Conservation (phyloP, 2,888 invertebrate genomes). For the Microctonus hyperodae region DNA sequence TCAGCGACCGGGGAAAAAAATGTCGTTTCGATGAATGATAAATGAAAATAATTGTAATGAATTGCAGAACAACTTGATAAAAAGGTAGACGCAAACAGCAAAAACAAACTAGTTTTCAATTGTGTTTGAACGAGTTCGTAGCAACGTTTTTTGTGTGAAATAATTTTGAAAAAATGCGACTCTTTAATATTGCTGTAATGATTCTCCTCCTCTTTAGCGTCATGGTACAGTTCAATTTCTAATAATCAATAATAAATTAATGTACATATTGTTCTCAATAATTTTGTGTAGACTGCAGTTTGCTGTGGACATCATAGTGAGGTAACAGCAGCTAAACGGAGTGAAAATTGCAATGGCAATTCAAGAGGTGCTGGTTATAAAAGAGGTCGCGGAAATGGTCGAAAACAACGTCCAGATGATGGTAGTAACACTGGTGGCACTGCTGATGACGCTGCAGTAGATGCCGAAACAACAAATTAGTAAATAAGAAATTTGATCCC, state of each 20-base stretch:
- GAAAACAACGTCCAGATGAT: conserved; percentile 12
- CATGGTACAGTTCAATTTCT: conserved; percentile 29
- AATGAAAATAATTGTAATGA: conserved; percentile 10
- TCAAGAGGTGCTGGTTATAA: conserved; percentile 23
- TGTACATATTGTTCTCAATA: not conserved
- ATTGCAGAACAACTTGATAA: not conserved
- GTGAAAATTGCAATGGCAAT: conserved; percentile 2
- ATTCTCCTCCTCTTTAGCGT: conserved; percentile 27
- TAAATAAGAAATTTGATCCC: not conserved
- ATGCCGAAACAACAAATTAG: not conserved
- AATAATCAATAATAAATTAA: not conserved
- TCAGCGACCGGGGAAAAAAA: not conserved
- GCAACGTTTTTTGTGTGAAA: not conserved
- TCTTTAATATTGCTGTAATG: conserved; percentile 25
- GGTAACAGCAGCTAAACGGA: conserved; percentile 8
- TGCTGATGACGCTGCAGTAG: no score
- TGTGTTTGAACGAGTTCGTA: not conserved
- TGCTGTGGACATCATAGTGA: conserved; percentile 23
- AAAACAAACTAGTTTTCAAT: not conserved
- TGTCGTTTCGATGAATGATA: conserved; percentile 11
- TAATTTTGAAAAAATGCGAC: conserved; percentile 29
- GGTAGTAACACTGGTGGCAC: not conserved
- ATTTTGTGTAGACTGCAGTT: not conserved
- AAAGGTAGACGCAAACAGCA: not conserved
- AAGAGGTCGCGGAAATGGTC: conserved; percentile 10